These are phyloP conservation scores for Halocynthia roretzi DNA, from an alignment of 23 tunicate genomes.

Conservation along the genomic window DNA sequence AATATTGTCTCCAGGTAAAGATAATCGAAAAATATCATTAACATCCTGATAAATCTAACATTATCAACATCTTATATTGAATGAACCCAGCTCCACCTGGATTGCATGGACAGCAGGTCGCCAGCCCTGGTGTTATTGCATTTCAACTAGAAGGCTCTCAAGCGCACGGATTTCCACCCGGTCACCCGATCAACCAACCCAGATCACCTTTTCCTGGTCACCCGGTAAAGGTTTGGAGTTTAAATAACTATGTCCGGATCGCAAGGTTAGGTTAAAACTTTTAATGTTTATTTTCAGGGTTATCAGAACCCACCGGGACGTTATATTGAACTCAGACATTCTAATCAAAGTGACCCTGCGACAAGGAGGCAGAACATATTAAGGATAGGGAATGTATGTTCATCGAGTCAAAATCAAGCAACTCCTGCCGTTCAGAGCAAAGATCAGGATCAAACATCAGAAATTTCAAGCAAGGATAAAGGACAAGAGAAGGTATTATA, in stretches of 20 bases:
- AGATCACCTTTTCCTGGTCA: constrained; percentile 9
- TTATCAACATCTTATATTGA: not conserved
- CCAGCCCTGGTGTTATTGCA: not conserved
- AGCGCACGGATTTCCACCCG: not conserved
- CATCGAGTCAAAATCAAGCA: not conserved
- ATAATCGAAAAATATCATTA: too few species aligned
- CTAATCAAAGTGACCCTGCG: constrained; percentile 66
- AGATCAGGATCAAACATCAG: too few species aligned
- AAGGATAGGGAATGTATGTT: constrained; percentile 36
- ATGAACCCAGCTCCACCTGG: constrained; percentile 11
- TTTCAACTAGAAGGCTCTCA: constrained; percentile 2
- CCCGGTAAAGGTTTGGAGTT: constrained; percentile 3
- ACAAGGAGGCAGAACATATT: constrained; percentile 60
- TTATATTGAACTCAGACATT: constrained; percentile 70
- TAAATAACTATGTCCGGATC: not conserved
- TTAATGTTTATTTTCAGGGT: not conserved
- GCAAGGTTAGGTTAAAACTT: too few species aligned
- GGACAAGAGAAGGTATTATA: too few species aligned
- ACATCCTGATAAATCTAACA: too few species aligned
- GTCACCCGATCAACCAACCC: not conserved
- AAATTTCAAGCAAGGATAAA: too few species aligned
- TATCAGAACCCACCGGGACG: constrained; percentile 33
- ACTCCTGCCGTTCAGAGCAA: too few species aligned
- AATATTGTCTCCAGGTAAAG: too few species aligned
- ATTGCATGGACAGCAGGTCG: not conserved